Conservation (phyloP, 2,888 invertebrate genomes). For the Morpho helenor region DNA sequence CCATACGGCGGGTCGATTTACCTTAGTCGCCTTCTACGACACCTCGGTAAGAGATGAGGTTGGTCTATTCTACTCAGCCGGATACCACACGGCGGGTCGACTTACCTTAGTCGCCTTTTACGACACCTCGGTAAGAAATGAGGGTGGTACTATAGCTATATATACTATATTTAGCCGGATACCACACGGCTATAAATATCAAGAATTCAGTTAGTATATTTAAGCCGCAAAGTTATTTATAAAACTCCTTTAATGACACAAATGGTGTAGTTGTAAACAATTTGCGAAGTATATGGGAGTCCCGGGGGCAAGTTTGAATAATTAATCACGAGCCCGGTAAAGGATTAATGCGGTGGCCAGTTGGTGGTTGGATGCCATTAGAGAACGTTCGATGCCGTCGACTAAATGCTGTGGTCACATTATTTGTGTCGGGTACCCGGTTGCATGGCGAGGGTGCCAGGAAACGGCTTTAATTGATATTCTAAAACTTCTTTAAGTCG, state of each 20-base stretch:
- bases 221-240: constrained; percentile 6
- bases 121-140: too few relatives aligned
- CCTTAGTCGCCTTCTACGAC: too few relatives aligned
- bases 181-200: neutral
- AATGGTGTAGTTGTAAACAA: constrained; percentile 51
- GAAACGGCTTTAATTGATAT: constrained; percentile 38
- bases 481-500: constrained; percentile 20
- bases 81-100: too few relatives aligned
- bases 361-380: constrained; percentile 75
- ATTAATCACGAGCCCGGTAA: constrained; percentile 74
- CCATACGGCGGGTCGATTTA: too few relatives aligned
- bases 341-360: constrained; percentile 77
- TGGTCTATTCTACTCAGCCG: too few relatives aligned
- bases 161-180: too few relatives aligned
- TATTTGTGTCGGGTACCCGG: constrained; percentile 49
- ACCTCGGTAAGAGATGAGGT: too few relatives aligned
- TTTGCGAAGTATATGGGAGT: constrained; percentile 53
- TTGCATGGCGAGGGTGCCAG: constrained; percentile 37
- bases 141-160: too few relatives aligned
- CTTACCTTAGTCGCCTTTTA: too few relatives aligned
- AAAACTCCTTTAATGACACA: constrained; percentile 21
- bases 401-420: constrained; percentile 70
- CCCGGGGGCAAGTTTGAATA: constrained; percentile 70
- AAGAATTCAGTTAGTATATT: neutral
- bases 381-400: constrained; percentile 66